Evolutionary conservation across 2,113 vertebrate species (phyloP).

Genomic region (Semnornis frantzii): DNA sequence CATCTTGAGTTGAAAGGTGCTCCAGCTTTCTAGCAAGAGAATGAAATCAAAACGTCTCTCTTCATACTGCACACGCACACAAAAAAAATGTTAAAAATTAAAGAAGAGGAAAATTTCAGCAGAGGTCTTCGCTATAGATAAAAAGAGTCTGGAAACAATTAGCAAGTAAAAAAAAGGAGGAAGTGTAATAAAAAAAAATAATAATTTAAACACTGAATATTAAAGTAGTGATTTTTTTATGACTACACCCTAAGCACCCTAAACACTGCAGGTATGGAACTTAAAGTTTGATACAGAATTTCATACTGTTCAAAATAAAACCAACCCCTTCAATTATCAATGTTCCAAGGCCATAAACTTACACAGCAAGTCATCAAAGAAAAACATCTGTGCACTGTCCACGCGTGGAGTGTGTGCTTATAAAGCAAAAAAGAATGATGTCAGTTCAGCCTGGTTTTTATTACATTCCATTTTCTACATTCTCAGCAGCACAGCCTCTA

Average conservation of each 20-base stretch:
- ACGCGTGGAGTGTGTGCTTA: not conserved
- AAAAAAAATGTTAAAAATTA: not conserved
- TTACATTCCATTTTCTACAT: conserved; percentile 1
- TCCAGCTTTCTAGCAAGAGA: not conserved
- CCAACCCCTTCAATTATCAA: not conserved
- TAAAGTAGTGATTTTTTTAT: not conserved
- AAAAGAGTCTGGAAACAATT: conserved; percentile 50
- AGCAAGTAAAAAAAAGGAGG: not conserved
- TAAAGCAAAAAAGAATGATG: conserved; percentile 34
- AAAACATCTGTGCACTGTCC: conserved; percentile 31
- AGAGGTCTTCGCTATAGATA: not conserved
- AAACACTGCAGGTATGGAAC: not conserved
- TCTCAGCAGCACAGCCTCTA: not conserved
- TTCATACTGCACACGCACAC: not conserved
- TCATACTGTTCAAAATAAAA: not conserved
- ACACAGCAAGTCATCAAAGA: conserved; percentile 36
- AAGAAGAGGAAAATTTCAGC: not conserved
- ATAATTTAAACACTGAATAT: not conserved
- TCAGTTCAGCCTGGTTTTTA: conserved; percentile 54
- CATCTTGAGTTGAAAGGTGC: not conserved
- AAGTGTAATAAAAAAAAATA: not conserved
- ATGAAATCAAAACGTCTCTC: not conserved
- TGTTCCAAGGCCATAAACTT: not conserved
- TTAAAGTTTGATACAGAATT: not conserved
- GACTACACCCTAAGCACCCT: not conserved